phyloP scores from a whole-genome alignment of 2,113 vertebrate species.

The Lasiurus borealis region DNA sequence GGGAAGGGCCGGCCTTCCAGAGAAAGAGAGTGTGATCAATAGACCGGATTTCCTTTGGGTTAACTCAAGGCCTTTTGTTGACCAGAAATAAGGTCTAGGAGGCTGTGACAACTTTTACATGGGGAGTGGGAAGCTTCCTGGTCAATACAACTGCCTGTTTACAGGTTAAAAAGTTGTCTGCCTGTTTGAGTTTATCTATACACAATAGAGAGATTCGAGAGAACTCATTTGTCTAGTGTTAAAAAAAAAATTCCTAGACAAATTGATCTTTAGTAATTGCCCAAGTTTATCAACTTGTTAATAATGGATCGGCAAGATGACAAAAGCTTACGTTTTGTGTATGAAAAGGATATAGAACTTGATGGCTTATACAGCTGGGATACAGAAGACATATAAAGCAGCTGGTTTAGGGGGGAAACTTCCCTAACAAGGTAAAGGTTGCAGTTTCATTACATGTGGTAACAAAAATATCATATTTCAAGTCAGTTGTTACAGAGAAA shows the following conservation, averaged over 20 bases:
- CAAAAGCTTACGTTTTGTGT: neutral
- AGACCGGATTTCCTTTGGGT: neutral
- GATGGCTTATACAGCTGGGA: neutral
- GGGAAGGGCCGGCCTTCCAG: neutral
- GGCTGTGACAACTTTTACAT: neutral
- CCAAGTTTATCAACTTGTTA: constrained; percentile 32
- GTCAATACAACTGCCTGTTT: constrained; percentile 8
- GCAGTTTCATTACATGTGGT: neutral
- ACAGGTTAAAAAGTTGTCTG: constrained; percentile 9
- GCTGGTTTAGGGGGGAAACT: neutral
- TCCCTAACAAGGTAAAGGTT: neutral
- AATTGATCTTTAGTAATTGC: neutral
- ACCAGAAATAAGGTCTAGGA: neutral
- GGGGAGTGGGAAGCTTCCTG: neutral
- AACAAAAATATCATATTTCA: neutral
- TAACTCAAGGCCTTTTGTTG: neutral
- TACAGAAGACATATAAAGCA: constrained; percentile 1
- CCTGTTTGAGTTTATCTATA: constrained; percentile 6
- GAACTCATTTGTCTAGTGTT: neutral
- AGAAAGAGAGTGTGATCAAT: neutral
- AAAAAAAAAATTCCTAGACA: constrained; percentile 57
- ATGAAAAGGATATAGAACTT: neutral
- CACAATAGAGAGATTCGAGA: neutral
- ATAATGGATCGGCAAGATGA: neutral
- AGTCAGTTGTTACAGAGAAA: neutral